Conservation (phyloP, 64 coral and sea anemone genomes). For the Montipora efflorescens region DNA sequence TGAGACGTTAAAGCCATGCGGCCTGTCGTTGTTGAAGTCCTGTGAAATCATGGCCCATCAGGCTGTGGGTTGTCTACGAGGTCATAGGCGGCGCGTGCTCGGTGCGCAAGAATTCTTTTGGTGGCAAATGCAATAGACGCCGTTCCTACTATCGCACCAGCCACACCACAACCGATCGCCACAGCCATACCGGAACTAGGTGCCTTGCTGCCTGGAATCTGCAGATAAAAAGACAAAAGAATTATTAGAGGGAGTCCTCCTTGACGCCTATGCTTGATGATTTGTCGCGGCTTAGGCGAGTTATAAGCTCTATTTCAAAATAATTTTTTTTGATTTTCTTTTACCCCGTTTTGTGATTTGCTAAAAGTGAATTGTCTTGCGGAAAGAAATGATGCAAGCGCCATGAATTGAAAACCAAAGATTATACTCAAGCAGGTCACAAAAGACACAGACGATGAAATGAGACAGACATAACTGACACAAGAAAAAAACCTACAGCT, state of each 20-base stretch:
- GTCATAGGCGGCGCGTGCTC: conserved; percentile 85
- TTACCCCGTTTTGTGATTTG: no score
- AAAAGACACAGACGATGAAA: no score
- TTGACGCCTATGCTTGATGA: not conserved
- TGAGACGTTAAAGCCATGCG: not conserved
- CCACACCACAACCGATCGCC: conserved; percentile 95
- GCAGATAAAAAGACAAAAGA: not conserved
- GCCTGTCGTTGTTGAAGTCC: not conserved
- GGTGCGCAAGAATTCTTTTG: conserved; percentile 90
- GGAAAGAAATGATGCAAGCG: no score
- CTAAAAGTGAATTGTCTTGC: no score
- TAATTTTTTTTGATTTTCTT: no score
- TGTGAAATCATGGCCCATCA: conserved; percentile 64
- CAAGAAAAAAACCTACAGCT: no score
- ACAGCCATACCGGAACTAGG: conserved; percentile 88
- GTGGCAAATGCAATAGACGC: conserved; percentile 97
- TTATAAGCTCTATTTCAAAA: no score
- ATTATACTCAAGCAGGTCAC: no score
- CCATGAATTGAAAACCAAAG: no score
- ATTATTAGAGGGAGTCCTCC: not conserved
- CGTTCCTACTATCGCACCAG: conserved; percentile 92
- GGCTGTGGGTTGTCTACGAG: conserved; percentile 81
- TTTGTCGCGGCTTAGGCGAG: not conserved
- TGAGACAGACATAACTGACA: no score
- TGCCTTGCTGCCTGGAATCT: conserved; percentile 75